phyloP scores from a whole-genome alignment of 2,888 invertebrate species.

The Ophion obscuratus region DNA sequence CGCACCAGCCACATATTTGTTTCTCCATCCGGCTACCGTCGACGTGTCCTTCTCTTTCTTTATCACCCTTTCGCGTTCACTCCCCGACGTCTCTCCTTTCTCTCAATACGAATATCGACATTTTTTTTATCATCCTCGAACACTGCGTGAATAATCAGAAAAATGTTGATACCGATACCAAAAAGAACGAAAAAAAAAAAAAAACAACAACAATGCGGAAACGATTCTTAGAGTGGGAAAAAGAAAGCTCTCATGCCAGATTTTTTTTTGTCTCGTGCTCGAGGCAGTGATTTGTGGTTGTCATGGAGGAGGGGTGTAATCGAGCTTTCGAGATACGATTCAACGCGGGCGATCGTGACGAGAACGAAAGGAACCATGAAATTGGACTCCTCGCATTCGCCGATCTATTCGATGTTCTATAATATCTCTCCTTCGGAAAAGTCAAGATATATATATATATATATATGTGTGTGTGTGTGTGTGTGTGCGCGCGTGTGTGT shows the following conservation, averaged over 20 bases:
- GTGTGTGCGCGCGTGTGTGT: too few species aligned
- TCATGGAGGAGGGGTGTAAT: conserved; percentile 21
- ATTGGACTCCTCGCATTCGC: conserved; percentile 58
- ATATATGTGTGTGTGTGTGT: too few species aligned
- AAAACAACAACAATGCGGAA: too few species aligned
- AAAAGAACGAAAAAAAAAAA: too few species aligned
- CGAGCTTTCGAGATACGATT: conserved; percentile 55
- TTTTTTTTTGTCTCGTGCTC: conserved; percentile 29
- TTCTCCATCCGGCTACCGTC: not conserved
- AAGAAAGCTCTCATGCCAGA: conserved; percentile 23
- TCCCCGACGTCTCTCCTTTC: not conserved
- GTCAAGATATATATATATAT: not conserved
- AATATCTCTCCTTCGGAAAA: conserved; percentile 39
- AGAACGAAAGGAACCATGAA: conserved; percentile 66
- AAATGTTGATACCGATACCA: too few species aligned
- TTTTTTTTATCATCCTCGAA: too few species aligned
- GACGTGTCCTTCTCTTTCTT: not conserved
- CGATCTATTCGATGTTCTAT: conserved; percentile 18
- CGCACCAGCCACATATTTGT: conserved; percentile 64
- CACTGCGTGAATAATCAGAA: too few species aligned
- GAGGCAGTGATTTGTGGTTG: conserved; percentile 56
- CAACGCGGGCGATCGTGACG: conserved; percentile 54
- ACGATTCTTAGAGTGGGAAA: not conserved
- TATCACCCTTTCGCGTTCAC: not conserved
- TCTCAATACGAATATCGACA: too few species aligned